These are phyloP conservation scores for Nymphicus hollandicus DNA, from an alignment of 2,113 vertebrate species.

Conservation along the genomic window DNA sequence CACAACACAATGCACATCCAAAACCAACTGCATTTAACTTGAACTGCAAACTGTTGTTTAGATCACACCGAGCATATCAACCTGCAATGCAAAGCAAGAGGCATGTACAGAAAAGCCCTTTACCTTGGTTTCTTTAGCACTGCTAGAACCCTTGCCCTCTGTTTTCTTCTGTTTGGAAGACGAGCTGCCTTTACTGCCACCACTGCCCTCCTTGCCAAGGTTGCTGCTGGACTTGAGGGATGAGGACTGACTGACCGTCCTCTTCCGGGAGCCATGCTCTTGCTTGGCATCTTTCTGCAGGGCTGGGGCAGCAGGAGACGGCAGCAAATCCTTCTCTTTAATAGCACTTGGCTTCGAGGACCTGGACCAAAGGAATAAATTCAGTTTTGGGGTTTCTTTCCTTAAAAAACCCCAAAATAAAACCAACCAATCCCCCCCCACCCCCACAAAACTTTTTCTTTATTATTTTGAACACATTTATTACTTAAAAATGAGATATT, in stretches of 20 bases:
- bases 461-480: neutral
- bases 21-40: neutral
- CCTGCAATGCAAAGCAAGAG: neutral
- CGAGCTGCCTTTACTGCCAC: constrained; percentile 81
- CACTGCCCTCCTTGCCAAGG: constrained; percentile 81
- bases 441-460: neutral
- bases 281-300: constrained; percentile 86
- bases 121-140: constrained; percentile 88
- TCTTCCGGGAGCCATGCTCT: constrained; percentile 88
- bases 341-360: constrained; percentile 85
- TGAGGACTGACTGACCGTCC: constrained; percentile 91
- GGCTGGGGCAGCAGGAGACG: constrained; percentile 85
- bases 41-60: neutral
- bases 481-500: neutral
- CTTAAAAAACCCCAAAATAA: neutral
- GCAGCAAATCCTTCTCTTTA: constrained; percentile 91
- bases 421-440: neutral
- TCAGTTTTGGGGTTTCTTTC: neutral
- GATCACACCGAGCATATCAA: neutral
- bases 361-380: constrained; percentile 51
- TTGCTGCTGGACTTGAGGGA: constrained; percentile 84
- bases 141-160: constrained; percentile 85
- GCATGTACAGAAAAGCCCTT: neutral
- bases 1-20: neutral
- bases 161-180: constrained; percentile 89